These are phyloP conservation scores for Sceloporus undulatus DNA, from an alignment of 2,113 vertebrate genomes.

Conservation along the genomic window DNA sequence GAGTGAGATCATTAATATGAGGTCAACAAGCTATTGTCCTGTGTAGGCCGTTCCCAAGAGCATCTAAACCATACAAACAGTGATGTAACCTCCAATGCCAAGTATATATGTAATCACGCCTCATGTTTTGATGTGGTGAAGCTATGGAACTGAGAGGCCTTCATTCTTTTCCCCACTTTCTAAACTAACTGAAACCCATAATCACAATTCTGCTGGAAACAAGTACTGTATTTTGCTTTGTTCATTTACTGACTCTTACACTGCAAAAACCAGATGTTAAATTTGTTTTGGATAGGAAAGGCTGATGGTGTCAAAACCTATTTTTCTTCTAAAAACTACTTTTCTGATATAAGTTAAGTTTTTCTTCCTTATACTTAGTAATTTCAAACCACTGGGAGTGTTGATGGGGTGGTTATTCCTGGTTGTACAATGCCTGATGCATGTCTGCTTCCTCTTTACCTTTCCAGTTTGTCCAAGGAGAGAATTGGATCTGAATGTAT, in stretches of 20 bases:
- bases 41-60: conserved; percentile 6
- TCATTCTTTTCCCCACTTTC: conserved; percentile 22
- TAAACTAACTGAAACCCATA: conserved; percentile 28
- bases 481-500: background rate
- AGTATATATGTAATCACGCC: conserved; percentile 20
- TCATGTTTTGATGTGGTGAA: conserved; percentile 42
- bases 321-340: background rate
- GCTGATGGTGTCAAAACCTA: background rate
- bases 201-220: conserved; percentile 21
- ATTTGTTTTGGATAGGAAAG: conserved; percentile 5
- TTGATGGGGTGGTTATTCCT: background rate
- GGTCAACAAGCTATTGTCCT: conserved; percentile 21
- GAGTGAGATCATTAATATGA: conserved; percentile 35
- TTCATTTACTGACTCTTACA: conserved; percentile 5
- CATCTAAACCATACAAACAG: conserved; percentile 1
- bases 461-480: background rate
- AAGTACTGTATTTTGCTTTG: background rate
- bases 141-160: conserved; percentile 30
- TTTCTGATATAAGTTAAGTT: conserved; percentile 32
- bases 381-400: conserved; percentile 51
- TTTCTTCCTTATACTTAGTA: conserved; percentile 34
- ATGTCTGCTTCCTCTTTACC: background rate
- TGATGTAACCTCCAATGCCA: conserved; percentile 48
- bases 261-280: background rate
- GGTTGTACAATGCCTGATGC: background rate